A percentile compares a stretch with the other conserved stretches of the same genome.
These are phyloP conservation scores for Babylonia areolata DNA, from an alignment of 1,140 invertebrate species.

Conservation along the genomic window DNA sequence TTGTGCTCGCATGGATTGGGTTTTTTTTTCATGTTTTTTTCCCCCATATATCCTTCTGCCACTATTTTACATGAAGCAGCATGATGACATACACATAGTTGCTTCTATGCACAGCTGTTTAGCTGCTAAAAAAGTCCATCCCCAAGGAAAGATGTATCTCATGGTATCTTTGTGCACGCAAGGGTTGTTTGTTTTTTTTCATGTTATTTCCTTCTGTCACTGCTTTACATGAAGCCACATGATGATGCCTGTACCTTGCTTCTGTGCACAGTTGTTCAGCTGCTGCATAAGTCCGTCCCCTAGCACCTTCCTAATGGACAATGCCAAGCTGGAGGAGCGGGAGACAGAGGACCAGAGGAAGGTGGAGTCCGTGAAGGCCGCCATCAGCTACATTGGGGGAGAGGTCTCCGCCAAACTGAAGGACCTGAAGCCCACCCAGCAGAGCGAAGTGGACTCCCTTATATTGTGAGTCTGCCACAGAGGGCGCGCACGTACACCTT, in stretches of 20 bases:
- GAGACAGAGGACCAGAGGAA: constrained; percentile 62
- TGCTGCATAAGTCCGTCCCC: constrained; percentile 52
- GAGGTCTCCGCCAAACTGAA: constrained; percentile 59
- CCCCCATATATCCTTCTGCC: too few relatives aligned
- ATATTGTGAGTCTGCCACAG: constrained; percentile 33
- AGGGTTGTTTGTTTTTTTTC: too few relatives aligned
- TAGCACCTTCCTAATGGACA: constrained; percentile 54
- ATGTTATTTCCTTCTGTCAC: too few relatives aligned
- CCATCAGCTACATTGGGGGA: constrained; percentile 60
- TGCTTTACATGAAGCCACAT: too few relatives aligned
- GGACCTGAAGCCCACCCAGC: constrained; percentile 59
- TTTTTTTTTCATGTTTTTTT: too few relatives aligned
- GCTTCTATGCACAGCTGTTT: too few relatives aligned
- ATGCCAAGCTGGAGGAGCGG: constrained; percentile 61
- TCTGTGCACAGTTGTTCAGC: constrained; percentile 44
- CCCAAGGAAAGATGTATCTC: too few relatives aligned
- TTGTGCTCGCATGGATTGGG: too few relatives aligned
- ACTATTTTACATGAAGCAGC: too few relatives aligned
- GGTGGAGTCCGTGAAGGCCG: constrained; percentile 56
- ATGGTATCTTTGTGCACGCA: too few relatives aligned
- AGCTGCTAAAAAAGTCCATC: too few relatives aligned
- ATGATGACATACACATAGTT: too few relatives aligned
- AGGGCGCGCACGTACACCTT: not conserved
- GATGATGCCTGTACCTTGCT: not conserved
- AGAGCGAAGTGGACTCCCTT: constrained; percentile 56